Conservation (phyloP, 2,113 vertebrate genomes). For the Pseudopipra pipra region DNA sequence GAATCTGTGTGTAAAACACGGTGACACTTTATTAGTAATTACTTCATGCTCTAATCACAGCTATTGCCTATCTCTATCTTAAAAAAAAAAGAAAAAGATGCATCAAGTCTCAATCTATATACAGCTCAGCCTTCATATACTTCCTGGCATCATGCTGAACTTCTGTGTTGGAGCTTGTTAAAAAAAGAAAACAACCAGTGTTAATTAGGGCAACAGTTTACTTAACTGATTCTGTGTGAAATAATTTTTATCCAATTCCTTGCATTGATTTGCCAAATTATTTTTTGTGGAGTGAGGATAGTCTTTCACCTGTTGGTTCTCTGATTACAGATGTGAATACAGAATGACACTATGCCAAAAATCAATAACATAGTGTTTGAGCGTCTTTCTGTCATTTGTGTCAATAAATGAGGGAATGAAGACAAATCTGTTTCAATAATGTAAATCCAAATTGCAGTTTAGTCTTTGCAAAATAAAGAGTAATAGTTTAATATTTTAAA, state of each 20-base stretch:
- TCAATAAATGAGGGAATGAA: neutral
- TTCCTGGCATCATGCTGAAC: neutral
- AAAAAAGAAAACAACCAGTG: neutral
- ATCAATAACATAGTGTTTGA: neutral
- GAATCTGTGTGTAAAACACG: neutral
- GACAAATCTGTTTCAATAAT: neutral
- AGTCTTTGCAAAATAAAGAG: neutral
- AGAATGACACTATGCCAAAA: neutral
- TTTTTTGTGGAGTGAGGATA: neutral
- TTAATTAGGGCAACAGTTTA: neutral
- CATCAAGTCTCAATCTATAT: neutral
- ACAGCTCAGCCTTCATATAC: neutral
- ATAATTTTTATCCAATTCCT: neutral
- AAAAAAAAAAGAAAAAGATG: neutral
- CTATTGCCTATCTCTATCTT: neutral
- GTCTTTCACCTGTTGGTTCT: neutral
- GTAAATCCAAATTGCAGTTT: neutral
- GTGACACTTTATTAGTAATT: neutral
- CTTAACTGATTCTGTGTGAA: neutral
- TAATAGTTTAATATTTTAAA: neutral
- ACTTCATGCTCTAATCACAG: neutral
- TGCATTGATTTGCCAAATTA: neutral
- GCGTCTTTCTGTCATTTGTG: neutral
- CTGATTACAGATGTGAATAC: neutral
- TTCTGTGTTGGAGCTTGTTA: neutral